Conservation (phyloP, 2,113 vertebrate genomes). For the Myanophis thanlyinensis region DNA sequence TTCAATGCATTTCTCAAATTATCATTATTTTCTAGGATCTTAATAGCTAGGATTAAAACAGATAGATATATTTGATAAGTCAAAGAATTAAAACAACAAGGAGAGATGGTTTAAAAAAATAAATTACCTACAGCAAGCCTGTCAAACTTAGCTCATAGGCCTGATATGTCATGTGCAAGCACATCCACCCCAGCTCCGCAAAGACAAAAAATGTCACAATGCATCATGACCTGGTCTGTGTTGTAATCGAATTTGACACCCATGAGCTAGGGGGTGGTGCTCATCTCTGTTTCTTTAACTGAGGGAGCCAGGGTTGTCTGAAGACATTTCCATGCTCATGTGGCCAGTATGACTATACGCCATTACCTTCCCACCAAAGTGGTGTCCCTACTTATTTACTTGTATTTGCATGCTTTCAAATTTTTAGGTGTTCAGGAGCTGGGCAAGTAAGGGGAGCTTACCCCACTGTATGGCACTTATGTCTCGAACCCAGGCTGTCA, state of each 20-base stretch:
- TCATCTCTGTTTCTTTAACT: neutral
- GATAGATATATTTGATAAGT: neutral
- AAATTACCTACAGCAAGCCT: too few relatives aligned
- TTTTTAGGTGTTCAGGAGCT: neutral
- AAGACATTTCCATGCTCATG: neutral
- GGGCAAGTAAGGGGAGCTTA: neutral
- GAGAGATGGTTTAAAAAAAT: neutral
- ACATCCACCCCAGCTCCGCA: too few relatives aligned
- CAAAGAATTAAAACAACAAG: neutral
- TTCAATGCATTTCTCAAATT: conserved; percentile 75
- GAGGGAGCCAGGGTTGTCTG: neutral
- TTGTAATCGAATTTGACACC: too few relatives aligned
- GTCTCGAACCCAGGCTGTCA: neutral
- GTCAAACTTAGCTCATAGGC: too few relatives aligned
- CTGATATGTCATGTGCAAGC: too few relatives aligned
- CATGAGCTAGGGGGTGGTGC: neutral
- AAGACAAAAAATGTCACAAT: too few relatives aligned
- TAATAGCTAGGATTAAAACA: conserved; percentile 70
- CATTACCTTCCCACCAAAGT: neutral
- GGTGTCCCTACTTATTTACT: neutral
- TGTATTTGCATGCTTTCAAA: neutral
- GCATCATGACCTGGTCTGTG: too few relatives aligned
- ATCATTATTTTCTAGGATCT: conserved; percentile 84
- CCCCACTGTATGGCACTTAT: neutral
- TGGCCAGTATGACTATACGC: neutral